Evolutionary conservation across 2,888 invertebrate species (phyloP).

Genomic region (Cristatella mucedo): DNA sequence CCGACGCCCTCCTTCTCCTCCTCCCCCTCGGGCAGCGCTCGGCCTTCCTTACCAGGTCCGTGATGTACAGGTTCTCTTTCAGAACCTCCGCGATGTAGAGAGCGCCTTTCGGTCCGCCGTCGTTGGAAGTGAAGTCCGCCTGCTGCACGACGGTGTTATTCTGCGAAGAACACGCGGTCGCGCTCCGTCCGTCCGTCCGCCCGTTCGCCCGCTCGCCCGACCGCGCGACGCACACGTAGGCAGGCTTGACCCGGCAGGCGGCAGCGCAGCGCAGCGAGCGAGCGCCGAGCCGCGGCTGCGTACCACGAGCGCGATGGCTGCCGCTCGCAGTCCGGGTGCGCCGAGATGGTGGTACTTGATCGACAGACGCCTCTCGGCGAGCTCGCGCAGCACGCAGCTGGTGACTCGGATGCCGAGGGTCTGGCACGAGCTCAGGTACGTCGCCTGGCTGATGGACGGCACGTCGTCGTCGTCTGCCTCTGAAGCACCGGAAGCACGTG

Average conservation of each 20-base stretch:
- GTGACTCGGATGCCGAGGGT: background rate
- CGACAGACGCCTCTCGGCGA: background rate
- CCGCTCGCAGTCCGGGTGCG: conserved; percentile 1
- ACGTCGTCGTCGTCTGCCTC: conserved; percentile 4
- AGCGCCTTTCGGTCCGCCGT: background rate
- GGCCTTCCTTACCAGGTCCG: conserved; percentile 3
- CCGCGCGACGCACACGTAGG: too few relatives aligned
- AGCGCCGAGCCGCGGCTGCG: too few relatives aligned
- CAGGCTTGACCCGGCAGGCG: too few relatives aligned
- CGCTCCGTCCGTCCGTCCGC: too few relatives aligned
- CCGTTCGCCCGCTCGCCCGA: too few relatives aligned
- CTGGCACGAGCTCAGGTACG: background rate
- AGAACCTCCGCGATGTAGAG: conserved; percentile 4
- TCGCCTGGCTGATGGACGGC: conserved; percentile 5
- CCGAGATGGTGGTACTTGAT: conserved; percentile 6
- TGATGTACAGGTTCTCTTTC: conserved; percentile 3
- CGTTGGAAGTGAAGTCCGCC: background rate
- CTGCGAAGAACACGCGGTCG: background rate
- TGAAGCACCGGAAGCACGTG: too few relatives aligned
- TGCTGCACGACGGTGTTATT: conserved; percentile 2
- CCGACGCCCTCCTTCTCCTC: too few relatives aligned
- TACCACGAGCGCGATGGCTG: conserved; percentile 4
- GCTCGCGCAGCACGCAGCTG: background rate
- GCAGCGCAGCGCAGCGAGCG: too few relatives aligned
- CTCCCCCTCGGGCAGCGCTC: too few relatives aligned